A percentile compares a stretch with the other conserved stretches of the same genome.
Evolutionary conservation across 2,888 invertebrate species (phyloP).

Genomic region (Drosophila sordidula): DNA sequence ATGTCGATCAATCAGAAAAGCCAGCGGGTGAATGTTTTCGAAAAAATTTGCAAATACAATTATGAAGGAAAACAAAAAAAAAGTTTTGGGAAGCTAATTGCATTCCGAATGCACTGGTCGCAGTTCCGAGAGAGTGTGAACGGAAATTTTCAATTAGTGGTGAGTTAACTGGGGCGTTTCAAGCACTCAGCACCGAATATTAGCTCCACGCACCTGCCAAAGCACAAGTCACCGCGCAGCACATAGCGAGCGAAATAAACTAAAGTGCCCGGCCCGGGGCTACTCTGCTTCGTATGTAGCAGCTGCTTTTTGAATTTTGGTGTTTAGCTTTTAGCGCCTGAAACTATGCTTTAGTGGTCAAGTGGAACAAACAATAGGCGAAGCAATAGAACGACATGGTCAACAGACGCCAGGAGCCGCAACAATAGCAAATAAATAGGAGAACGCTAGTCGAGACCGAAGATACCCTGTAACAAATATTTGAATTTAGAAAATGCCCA

Average conservation of each 20-base stretch:
- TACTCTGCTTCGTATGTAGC: slow-evolving; percentile 46
- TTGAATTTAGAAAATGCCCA: too few relatives aligned
- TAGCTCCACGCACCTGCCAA: slow-evolving; percentile 55
- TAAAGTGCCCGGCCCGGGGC: slow-evolving; percentile 51
- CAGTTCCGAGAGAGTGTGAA: slow-evolving; percentile 2
- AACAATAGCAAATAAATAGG: slow-evolving; percentile 17
- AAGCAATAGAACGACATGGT: slow-evolving; percentile 26
- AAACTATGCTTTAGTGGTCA: slow-evolving; percentile 80
- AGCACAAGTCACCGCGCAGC: slow-evolving; percentile 34
- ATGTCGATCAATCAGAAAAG: slow-evolving; percentile 55
- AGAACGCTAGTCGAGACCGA: too few relatives aligned
- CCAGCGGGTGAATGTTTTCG: slow-evolving; percentile 24
- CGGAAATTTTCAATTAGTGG: slow-evolving; percentile 62
- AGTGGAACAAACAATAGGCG: slow-evolving; percentile 73
- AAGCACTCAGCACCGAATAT: slow-evolving; percentile 38
- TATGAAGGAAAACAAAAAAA: slow-evolving; percentile 12
- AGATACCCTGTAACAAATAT: background rate
- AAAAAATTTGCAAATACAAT: slow-evolving; percentile 39
- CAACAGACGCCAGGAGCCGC: slow-evolving; percentile 49
- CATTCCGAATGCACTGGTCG: slow-evolving; percentile 20
- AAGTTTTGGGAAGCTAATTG: slow-evolving; percentile 33
- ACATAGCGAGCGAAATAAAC: slow-evolving; percentile 45
- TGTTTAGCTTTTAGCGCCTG: slow-evolving; percentile 80
- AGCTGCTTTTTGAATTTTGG: slow-evolving; percentile 79
- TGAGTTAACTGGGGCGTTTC: slow-evolving; percentile 55